phyloP scores from a whole-genome alignment of 2,888 invertebrate species.

The Spisula solida region DNA sequence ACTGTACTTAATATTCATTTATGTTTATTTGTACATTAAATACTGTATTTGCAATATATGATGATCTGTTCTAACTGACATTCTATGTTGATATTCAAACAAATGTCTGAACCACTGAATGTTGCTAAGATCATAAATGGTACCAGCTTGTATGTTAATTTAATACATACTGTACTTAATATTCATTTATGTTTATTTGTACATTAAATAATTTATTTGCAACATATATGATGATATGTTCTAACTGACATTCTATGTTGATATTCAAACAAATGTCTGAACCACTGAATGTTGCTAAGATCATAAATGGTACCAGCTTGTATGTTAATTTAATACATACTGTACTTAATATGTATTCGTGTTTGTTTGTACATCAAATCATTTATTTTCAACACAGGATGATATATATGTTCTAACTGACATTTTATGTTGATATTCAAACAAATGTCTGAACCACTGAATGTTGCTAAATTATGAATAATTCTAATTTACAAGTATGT shows the following conservation, averaged over 20 bases:
- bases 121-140: not conserved
- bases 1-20: not conserved
- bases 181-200: not conserved
- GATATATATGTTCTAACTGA: conserved; percentile 41
- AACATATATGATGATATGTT: conserved; percentile 16
- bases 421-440: conserved; percentile 31
- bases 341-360: not conserved
- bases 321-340: too few species aligned
- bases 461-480: conserved; percentile 21
- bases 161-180: not conserved
- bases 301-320: too few species aligned
- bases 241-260: conserved; percentile 12
- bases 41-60: not conserved
- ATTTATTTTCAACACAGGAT: conserved; percentile 24
- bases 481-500: too few species aligned
- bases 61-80: conserved; percentile 35
- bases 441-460: conserved; percentile 58
- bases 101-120: conserved; percentile 57
- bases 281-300: not conserved
- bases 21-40: not conserved
- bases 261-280: conserved; percentile 19
- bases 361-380: not conserved
- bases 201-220: not conserved
- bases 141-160: too few species aligned
- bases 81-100: conserved; percentile 37